Evolutionary conservation across 2,888 invertebrate species (phyloP), one percentile per base, ranked within the genome.

Genomic region (Prionchulus punctatus): DNA sequence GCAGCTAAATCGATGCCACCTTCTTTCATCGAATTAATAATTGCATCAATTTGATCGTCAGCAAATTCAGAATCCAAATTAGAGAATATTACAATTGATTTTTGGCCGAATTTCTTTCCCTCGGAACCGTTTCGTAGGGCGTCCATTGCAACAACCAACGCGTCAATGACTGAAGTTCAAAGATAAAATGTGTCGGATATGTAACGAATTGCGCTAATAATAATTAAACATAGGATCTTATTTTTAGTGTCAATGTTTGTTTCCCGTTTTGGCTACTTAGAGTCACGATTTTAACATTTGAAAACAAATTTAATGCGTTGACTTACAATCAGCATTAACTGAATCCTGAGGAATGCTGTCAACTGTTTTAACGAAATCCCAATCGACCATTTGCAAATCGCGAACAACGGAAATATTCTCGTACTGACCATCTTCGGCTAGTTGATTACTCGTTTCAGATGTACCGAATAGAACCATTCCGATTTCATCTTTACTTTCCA

Each of bases 381-480:
- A 84, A 58, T 76, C 78, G 1, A 81, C 80, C 2, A 73, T 61
- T 52, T 75, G 73, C 1, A 81, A 67, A 4, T 75, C 72, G 43
- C 75, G 70, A 18, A 75, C 71, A 36, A 81, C 69, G 55, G 78
- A 74, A 55, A 85, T 79, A 64, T 81, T 76, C 54, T 72, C 70
- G 67, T 80, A 82, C 49, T 64, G 60, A 56, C 66, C 68, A 27
- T 67, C 67, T 7, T 58, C 59, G 2, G 70, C 68, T 23, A 78
- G 65, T 1, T 69, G 67, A 61, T 77, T 78, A 61, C 68, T 73
- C 0, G 81, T 81, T 12, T 76, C 76, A 58, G 78, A 74, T 0
- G 81, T 77, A 0, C 84, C 84, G 63, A 82, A 73, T 51, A 84
- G 67, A 15, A 84, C 73, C 50, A 84, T 70, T 1, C 80, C 79